Conservation (phyloP, 2,113 vertebrate genomes). For the Mesembrinibis cayennensis region DNA sequence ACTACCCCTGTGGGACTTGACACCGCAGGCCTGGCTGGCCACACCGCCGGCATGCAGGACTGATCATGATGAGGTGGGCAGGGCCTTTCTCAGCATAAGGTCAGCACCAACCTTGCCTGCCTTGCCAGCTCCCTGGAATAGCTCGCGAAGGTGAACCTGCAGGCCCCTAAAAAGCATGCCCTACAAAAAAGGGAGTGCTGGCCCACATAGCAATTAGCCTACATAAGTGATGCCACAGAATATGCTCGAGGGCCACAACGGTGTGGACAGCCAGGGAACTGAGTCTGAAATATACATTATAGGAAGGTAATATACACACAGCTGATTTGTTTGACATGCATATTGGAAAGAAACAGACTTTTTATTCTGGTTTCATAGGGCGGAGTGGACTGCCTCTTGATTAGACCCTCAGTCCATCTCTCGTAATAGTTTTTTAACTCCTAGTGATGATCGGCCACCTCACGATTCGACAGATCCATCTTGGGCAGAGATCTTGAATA, state of each 20-base stretch:
- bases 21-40: background rate
- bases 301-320: background rate
- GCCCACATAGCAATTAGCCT: constrained; percentile 30
- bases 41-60: background rate
- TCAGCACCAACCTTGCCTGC: background rate
- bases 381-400: background rate
- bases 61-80: background rate
- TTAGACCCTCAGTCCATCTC: background rate
- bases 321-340: background rate
- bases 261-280: background rate
- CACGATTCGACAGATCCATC: background rate
- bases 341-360: background rate
- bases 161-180: background rate
- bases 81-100: background rate
- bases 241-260: background rate
- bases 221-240: background rate
- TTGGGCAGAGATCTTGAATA: background rate
- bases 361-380: background rate
- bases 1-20: background rate
- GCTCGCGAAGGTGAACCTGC: background rate
- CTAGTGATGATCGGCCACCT: background rate
- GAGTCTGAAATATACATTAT: background rate
- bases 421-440: background rate
- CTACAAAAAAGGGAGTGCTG: background rate
- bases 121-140: background rate